Evolutionary conservation across 2,113 vertebrate genomes (phyloP), one percentile per base, ranked within the genome.

Genomic region (Apus apus): DNA sequence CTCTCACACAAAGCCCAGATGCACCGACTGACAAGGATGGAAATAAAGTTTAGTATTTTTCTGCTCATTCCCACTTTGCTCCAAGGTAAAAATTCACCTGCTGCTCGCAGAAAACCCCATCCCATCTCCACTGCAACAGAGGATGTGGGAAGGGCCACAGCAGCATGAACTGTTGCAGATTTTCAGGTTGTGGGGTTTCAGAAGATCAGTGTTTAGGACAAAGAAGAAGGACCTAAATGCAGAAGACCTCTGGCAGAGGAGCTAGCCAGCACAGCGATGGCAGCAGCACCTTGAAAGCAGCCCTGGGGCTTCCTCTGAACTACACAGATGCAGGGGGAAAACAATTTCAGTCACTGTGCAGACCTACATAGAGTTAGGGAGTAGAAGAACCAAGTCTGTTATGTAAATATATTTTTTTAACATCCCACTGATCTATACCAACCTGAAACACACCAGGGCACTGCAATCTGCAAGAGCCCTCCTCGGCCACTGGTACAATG

Each of bases 401-500:
- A 53, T 1, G 9, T 45, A 81, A n/a, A 45, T n/a, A 18, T 46
- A 5, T 23, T 32, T 8, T 67, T 51, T 18, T 0, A 1, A 56
- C 76, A 72, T 48, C 29, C n/a, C 65, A 79, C 1, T 46, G 54
- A 54, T 75, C 66, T 43, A 34, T 38, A 66, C 6, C 20, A 65
- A 25, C 6, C 38, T 66, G 40, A 34, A 76, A 25, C 87, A 29
- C n/a, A 45, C 38, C 29, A 57, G 29, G 60, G 51, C 53, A 38
- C 64, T 68, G 54, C 19, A 70, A 78, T 8, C 62, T 26, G 9
- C 38, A 56, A 40, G 54, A 51, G 50, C 23, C 32, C 19, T 62
- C 38, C 77, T 45, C 0, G 1, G 34, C 64, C 54, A 60, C 61
- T 29, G 43, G 48, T 67, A 76, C 29, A 38, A 62, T 0, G 0